Percentiles rank a stretch among this genome's conserved stretches.
phyloP scores from a whole-genome alignment of 2,888 invertebrate genomes.

The Ashinkailepas kermadecensis region DNA sequence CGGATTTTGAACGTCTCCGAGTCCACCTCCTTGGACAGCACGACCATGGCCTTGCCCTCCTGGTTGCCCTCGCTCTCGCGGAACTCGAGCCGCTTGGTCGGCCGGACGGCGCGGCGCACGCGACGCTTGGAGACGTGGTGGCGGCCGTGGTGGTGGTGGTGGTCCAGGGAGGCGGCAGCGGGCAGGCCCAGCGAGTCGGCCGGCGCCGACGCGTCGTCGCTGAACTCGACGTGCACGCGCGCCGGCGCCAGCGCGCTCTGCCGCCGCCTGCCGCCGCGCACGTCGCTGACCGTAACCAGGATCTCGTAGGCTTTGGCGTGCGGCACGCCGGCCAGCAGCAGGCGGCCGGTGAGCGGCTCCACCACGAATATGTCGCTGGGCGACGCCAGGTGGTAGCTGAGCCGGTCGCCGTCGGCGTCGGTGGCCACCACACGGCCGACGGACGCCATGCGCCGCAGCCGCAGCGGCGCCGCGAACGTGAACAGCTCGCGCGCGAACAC shows the following conservation, averaged over 20 bases:
- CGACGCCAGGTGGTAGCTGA: slow-evolving; percentile 74
- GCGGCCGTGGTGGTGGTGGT: slow-evolving; percentile 34
- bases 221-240: slow-evolving; percentile 50
- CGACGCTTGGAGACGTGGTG: slow-evolving; percentile 55
- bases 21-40: slow-evolving; percentile 83
- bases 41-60: slow-evolving; percentile 79
- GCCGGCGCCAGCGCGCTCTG: slow-evolving; percentile 66
- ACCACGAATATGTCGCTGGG: slow-evolving; percentile 77
- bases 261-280: slow-evolving; percentile 59
- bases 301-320: slow-evolving; percentile 57
- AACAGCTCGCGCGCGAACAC: slow-evolving; percentile 70
- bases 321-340: slow-evolving; percentile 60
- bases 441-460: slow-evolving; percentile 44
- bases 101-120: slow-evolving; percentile 81
- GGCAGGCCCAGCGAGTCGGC: slow-evolving; percentile 17
- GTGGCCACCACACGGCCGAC: slow-evolving; percentile 78
- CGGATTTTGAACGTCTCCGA: slow-evolving; percentile 87
- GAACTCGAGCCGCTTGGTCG: slow-evolving; percentile 87
- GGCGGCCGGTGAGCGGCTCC: slow-evolving; percentile 85
- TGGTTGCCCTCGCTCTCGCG: slow-evolving; percentile 83
- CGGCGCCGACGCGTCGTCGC: slow-evolving; percentile 30
- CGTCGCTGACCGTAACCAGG: slow-evolving; percentile 73
- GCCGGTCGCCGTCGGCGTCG: slow-evolving; percentile 83
- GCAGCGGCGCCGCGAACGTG: slow-evolving; percentile 68
- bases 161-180: slow-evolving; percentile 12